phyloP scores from a whole-genome alignment of 2,113 vertebrate species.

The Equus quagga region DNA sequence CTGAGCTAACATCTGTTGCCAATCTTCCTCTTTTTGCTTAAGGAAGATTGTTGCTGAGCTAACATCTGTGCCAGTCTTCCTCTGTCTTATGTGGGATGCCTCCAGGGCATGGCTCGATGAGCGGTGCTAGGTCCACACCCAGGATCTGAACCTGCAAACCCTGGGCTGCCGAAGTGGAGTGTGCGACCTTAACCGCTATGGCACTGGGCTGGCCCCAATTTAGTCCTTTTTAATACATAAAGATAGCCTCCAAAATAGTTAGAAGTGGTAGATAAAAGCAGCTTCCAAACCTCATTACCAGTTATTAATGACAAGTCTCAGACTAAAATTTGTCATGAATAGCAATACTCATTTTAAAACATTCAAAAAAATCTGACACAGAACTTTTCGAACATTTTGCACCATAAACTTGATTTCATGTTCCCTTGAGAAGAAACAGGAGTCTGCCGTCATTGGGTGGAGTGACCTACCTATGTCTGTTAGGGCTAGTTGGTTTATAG shows the following conservation, averaged over 20 bases:
- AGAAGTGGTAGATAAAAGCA: neutral
- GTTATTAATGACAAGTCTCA: neutral
- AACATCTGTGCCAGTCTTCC: too few species aligned
- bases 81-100: too few species aligned
- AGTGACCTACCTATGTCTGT: neutral
- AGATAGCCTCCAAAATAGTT: neutral
- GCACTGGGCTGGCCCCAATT: neutral
- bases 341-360: neutral
- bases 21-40: too few species aligned
- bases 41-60: too few species aligned
- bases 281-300: neutral
- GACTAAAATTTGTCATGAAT: neutral
- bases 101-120: too few species aligned
- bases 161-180: too few species aligned
- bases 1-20: too few species aligned
- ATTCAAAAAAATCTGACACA: neutral
- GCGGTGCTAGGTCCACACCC: too few species aligned
- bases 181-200: too few species aligned
- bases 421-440: neutral
- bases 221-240: neutral
- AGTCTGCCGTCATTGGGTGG: neutral
- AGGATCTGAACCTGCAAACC: too few species aligned
- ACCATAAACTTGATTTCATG: neutral
- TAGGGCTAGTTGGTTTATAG: neutral
- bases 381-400: neutral